Percentiles rank a stretch among this genome's conserved stretches.
Evolutionary conservation across 2,888 invertebrate genomes (phyloP).

Genomic region (Phengaris alcon): DNA sequence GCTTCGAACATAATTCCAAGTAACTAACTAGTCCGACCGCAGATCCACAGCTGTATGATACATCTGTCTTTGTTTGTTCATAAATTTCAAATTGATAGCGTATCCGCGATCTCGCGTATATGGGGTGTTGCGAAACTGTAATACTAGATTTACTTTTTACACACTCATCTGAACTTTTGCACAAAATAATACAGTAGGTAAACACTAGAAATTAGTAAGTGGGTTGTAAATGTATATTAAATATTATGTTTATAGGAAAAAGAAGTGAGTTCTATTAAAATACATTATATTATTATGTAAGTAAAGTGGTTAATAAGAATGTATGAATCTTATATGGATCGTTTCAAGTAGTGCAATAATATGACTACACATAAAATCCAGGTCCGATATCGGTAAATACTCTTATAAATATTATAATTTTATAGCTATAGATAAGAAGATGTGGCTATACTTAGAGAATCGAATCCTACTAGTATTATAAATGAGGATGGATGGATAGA

Average conservation of each 20-base stretch:
- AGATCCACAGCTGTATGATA: slow-evolving; percentile 43
- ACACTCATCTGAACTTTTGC: too few relatives aligned
- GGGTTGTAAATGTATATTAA: too few relatives aligned
- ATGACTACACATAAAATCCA: slow-evolving; percentile 1
- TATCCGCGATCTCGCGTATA: slow-evolving; percentile 33
- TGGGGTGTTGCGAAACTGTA: slow-evolving; percentile 21
- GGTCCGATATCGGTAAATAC: slow-evolving; percentile 34
- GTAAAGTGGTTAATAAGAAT: neutral
- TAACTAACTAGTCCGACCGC: slow-evolving; percentile 63
- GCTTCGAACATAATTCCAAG: slow-evolving; percentile 60
- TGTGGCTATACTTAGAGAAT: neutral
- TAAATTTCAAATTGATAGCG: slow-evolving; percentile 42
- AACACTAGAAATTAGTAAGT: too few relatives aligned
- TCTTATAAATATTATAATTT: slow-evolving; percentile 35
- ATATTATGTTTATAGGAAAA: neutral
- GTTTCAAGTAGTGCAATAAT: neutral
- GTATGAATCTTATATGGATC: slow-evolving; percentile 15
- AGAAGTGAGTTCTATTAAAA: neutral
- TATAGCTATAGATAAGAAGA: slow-evolving; percentile 32
- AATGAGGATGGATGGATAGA: too few relatives aligned
- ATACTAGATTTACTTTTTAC: neutral
- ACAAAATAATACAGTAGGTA: too few relatives aligned
- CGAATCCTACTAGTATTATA: too few relatives aligned
- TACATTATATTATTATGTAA: neutral
- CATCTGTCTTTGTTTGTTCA: slow-evolving; percentile 43